phyloP scores from a whole-genome alignment of 2,888 invertebrate species.

The Oligia fasciuncula region DNA sequence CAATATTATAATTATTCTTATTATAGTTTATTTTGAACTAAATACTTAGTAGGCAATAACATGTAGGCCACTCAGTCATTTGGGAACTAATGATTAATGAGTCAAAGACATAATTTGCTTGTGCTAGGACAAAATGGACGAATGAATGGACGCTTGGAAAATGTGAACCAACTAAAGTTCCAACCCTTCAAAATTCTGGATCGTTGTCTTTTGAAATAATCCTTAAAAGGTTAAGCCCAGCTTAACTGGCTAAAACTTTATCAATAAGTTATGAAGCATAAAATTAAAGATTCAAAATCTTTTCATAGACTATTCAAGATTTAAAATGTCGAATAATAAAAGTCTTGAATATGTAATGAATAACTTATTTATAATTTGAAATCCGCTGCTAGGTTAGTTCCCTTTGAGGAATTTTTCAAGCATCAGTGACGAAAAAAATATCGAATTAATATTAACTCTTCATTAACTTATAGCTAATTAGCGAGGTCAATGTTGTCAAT shows the following conservation, averaged over 20 bases:
- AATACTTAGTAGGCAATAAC: background rate
- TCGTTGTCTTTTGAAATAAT: conserved; percentile 3
- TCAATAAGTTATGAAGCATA: conserved; percentile 7
- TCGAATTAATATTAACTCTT: conserved; percentile 7
- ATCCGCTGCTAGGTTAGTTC: background rate
- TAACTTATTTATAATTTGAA: background rate
- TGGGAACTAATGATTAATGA: background rate
- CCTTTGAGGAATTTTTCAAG: background rate
- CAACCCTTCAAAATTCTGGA: background rate
- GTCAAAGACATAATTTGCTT: conserved; percentile 10
- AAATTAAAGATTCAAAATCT: conserved; percentile 13
- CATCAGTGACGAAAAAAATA: background rate
- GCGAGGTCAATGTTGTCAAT: conserved; percentile 13
- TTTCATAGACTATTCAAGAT: background rate
- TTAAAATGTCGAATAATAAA: conserved; percentile 8
- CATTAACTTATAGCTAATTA: conserved; percentile 6
- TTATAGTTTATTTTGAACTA: conserved; percentile 7
- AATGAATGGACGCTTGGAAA: background rate
- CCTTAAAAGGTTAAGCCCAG: background rate
- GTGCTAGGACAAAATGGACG: background rate
- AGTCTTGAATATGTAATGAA: background rate
- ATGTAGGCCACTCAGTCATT: conserved; percentile 5
- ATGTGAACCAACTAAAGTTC: background rate
- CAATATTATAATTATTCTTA: background rate
- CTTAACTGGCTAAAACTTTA: conserved; percentile 23